A percentile compares a stretch with the other conserved stretches of the same genome.
Evolutionary conservation across 2,888 invertebrate genomes (phyloP).

Genomic region (Bedellia somnulentella): DNA sequence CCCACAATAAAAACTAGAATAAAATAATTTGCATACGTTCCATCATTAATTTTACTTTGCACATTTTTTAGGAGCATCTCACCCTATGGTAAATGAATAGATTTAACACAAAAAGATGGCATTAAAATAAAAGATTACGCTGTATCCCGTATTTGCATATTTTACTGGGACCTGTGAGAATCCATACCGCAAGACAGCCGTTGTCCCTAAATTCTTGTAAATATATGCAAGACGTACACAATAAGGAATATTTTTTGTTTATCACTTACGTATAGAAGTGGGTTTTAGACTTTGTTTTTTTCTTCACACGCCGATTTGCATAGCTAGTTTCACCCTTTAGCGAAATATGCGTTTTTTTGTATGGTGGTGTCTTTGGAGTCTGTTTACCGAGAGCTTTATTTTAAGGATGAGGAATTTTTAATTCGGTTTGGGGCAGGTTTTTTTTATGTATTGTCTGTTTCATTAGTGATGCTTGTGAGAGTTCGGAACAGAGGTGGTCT

Average conservation of each 20-base stretch:
- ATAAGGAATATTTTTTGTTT: slow-evolving; percentile 51
- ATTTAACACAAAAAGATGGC: slow-evolving; percentile 49
- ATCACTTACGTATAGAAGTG: slow-evolving; percentile 47
- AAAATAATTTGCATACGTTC: slow-evolving; percentile 38
- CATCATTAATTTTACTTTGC: slow-evolving; percentile 46
- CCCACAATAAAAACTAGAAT: slow-evolving; percentile 27
- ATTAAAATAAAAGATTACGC: slow-evolving; percentile 60
- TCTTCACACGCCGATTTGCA: slow-evolving; percentile 58
- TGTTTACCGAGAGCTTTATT: slow-evolving; percentile 52
- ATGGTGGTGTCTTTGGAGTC: slow-evolving; percentile 24
- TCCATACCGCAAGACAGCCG: slow-evolving; percentile 27
- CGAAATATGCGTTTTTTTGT: slow-evolving; percentile 21
- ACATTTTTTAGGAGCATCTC: slow-evolving; percentile 22
- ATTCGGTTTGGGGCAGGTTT: slow-evolving; percentile 45
- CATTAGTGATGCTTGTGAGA: slow-evolving; percentile 46
- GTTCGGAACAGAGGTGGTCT: slow-evolving; percentile 23
- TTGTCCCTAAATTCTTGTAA: slow-evolving; percentile 22
- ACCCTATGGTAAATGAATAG: slow-evolving; percentile 36
- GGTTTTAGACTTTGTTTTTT: slow-evolving; percentile 52
- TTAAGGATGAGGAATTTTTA: slow-evolving; percentile 43
- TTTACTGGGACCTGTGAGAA: slow-evolving; percentile 37
- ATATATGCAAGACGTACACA: slow-evolving; percentile 21
- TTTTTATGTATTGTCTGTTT: slow-evolving; percentile 30
- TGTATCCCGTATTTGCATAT: slow-evolving; percentile 48
- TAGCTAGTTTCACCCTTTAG: slow-evolving; percentile 42